Evolutionary conservation across 2,797 vertebrate species (phyloP).

Genomic region (Oryzias sinensis): DNA sequence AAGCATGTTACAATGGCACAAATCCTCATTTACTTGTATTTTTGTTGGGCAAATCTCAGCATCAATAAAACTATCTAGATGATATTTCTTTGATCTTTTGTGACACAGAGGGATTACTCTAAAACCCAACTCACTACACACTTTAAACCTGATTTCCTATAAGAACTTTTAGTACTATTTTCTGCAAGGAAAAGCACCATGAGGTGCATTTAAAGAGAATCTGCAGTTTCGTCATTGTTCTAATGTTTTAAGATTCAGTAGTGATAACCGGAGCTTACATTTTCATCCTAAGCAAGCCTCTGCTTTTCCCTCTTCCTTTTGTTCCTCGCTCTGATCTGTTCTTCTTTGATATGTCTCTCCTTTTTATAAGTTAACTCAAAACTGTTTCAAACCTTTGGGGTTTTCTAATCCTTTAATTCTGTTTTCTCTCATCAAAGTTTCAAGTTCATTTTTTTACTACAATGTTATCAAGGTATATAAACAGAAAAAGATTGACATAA

Average conservation of each 20-base stretch:
- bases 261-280: conserved; percentile 58
- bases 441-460: too few relatives aligned
- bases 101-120: conserved; percentile 33
- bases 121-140: conserved; percentile 20
- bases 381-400: conserved; percentile 3
- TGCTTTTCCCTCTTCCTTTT: conserved; percentile 38
- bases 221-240: conserved; percentile 42
- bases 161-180: conserved; percentile 31
- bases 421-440: not conserved
- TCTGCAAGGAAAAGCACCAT: conserved; percentile 45
- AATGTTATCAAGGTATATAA: too few relatives aligned
- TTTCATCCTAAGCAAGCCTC: conserved; percentile 51
- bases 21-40: too few relatives aligned
- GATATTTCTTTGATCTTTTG: conserved; percentile 13
- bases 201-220: conserved; percentile 36
- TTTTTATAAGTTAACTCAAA: conserved; percentile 24
- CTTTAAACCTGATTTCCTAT: conserved; percentile 41
- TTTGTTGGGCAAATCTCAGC: too few relatives aligned
- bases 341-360: conserved; percentile 39
- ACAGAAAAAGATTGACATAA: not conserved
- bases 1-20: too few relatives aligned
- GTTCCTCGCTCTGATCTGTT: conserved; percentile 44
- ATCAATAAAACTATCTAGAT: too few relatives aligned
- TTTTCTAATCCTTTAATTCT: conserved; percentile 1
- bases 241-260: conserved; percentile 57